Base-by-base conservation (phyloP, 2,888 invertebrate species). In the Heteromyza rotundicornis region DNA sequence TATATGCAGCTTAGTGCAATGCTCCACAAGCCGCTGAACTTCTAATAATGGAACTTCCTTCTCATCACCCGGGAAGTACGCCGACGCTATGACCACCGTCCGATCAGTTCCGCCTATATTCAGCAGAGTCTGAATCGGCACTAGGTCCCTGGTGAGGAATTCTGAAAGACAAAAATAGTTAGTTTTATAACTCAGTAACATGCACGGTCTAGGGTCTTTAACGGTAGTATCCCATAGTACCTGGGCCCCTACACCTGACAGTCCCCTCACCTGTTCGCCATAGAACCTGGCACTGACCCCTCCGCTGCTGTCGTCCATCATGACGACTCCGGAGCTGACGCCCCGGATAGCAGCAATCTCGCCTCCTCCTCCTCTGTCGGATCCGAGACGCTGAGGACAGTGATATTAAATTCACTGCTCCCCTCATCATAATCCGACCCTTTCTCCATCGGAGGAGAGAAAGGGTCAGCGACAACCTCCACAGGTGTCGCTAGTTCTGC, bases 131-230 rank as follows among this genome's bases (percentile, higher is more conserved):
- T 52, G 27, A 23, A 50, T 14, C 8, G 50, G 19, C 2, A 50
- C 50, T 12, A 50, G 23, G 24, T 52, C 52, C n/a, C 52, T 10
- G n/a, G 52, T 24, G 8, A 52, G 52, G 27, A 24, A 52, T 20
- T 54, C 54, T 54, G 54, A 35, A 54, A 54, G 54, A 54, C 54
- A 35, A 8, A 54, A 14, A n/a, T 19, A 54, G 2, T 54, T 54
- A 2, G 20, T 35, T 35, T 35, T 35, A 19, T 12, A 35, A 3
- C 7, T 32, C n/a, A 32, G 17, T 35, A 54, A 8, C 40, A 40
- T 40, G 40, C 40, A 40, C 5, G 40, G 3, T 35, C 17, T 35
- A 24, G 52, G 27, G 7, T 24, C 24, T 16, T 16, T 19, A 54
- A 16, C 5, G 19, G 35, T 32, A 12, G n/a, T 19, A n/a, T 35